Evolutionary conservation across 2,888 invertebrate genomes (phyloP).

Genomic region (Cheilosia grossa): DNA sequence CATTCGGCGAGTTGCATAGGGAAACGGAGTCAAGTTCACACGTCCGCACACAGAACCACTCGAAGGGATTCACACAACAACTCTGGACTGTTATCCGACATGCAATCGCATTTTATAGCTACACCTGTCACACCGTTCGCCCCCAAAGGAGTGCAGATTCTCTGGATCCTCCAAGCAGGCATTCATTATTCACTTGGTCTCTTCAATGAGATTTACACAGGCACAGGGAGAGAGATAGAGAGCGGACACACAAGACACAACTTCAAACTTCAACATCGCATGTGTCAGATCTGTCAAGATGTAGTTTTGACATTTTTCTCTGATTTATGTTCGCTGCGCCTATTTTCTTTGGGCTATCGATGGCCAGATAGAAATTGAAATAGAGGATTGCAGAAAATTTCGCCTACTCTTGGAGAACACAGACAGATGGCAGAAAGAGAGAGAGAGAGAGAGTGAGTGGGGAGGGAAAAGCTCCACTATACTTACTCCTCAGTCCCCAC

Average conservation of each 20-base stretch:
- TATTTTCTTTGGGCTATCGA: not conserved
- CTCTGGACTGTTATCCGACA: slow-evolving; percentile 55
- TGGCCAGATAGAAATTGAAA: not conserved
- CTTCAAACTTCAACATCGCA: slow-evolving; percentile 43
- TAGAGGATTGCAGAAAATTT: not conserved
- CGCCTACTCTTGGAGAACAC: not conserved
- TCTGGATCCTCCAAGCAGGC: not conserved
- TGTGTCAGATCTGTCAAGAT: slow-evolving; percentile 66
- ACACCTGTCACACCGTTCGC: slow-evolving; percentile 37
- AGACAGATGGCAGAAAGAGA: not conserved
- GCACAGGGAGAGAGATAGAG: not conserved
- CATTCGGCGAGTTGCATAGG: slow-evolving; percentile 28
- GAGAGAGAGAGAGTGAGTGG: not conserved
- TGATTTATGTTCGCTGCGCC: slow-evolving; percentile 12
- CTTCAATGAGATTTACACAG: slow-evolving; percentile 24
- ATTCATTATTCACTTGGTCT: slow-evolving; percentile 4
- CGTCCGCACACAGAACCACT: slow-evolving; percentile 17
- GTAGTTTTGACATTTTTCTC: slow-evolving; percentile 19
- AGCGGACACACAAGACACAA: not conserved
- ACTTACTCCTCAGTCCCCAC: not conserved
- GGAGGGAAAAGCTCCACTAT: not conserved
- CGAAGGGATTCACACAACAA: slow-evolving; percentile 59
- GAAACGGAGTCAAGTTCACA: slow-evolving; percentile 30
- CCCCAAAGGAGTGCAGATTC: slow-evolving; percentile 14
- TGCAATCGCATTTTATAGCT: slow-evolving; percentile 58